Conservation (phyloP, 2,113 vertebrate species). For the Sclerurus mexicanus region DNA sequence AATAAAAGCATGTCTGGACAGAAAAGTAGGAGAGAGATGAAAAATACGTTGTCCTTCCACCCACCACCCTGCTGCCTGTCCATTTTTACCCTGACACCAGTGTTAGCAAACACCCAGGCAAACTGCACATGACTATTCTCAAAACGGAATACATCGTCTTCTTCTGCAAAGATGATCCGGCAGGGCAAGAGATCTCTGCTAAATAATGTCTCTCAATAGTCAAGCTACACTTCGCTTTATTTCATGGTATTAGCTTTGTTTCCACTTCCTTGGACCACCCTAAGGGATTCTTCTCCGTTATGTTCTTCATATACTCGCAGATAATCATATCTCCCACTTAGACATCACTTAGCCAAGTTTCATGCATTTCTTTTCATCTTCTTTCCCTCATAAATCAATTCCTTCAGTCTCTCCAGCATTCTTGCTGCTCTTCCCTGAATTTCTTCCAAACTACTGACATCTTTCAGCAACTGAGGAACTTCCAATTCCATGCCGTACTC, state of each 20-base stretch:
- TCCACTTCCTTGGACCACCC: constrained; percentile 38
- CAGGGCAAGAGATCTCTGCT: not conserved
- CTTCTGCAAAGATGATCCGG: not conserved
- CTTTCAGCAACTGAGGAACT: constrained; percentile 21
- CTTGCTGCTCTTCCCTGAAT: constrained; percentile 31
- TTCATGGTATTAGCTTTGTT: not conserved
- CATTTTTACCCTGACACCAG: not conserved
- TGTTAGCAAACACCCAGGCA: not conserved
- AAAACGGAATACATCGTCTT: not conserved
- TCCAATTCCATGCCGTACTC: constrained; percentile 27
- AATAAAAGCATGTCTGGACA: not conserved
- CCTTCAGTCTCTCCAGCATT: constrained; percentile 39
- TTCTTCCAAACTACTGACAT: constrained; percentile 53
- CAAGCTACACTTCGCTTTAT: not conserved
- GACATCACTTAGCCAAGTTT: constrained; percentile 35
- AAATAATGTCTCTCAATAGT: not conserved
- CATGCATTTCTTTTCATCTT: constrained; percentile 55
- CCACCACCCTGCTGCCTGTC: not conserved
- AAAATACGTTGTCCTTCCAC: not conserved
- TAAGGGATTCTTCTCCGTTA: not conserved
- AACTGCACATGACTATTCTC: not conserved
- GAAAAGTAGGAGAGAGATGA: not conserved
- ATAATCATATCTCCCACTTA: constrained; percentile 52
- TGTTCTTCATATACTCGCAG: constrained; percentile 33
- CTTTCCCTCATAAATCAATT: constrained; percentile 40